phyloP scores from a whole-genome alignment of 2,113 vertebrate species.

The Oenanthe melanoleuca region DNA sequence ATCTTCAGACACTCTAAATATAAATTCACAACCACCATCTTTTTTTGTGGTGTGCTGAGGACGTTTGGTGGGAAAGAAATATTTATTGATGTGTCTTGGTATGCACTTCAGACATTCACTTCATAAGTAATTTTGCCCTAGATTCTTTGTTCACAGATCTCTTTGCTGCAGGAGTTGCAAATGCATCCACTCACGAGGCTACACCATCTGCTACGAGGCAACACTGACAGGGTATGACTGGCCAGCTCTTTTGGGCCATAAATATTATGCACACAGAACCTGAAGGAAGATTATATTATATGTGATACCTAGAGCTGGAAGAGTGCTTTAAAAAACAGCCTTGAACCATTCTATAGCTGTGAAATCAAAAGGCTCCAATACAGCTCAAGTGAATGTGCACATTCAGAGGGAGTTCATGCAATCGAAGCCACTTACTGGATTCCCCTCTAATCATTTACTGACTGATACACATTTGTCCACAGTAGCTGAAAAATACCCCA shows the following conservation, averaged over 20 bases:
- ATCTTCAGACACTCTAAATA: not conserved
- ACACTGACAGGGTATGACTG: not conserved
- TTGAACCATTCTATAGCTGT: not conserved
- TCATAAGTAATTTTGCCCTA: not conserved
- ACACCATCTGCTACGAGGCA: not conserved
- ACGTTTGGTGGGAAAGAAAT: not conserved
- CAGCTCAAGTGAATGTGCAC: not conserved
- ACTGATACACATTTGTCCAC: not conserved
- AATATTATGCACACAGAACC: not conserved
- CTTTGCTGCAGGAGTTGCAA: not conserved
- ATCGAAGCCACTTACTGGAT: not conserved
- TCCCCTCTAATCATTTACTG: not conserved
- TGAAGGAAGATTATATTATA: not conserved
- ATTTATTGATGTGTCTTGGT: not conserved
- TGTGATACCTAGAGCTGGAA: not conserved
- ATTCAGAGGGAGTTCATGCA: not conserved
- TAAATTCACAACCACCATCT: not conserved
- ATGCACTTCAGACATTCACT: not conserved
- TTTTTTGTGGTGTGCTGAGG: not conserved
- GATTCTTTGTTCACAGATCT: constrained; percentile 22
- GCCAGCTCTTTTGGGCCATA: constrained; percentile 8
- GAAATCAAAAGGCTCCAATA: not conserved
- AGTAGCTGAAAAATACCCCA: not conserved
- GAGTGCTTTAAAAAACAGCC: not conserved
- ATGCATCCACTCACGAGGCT: not conserved